Base-by-base conservation (phyloP, 2,888 invertebrate genomes). In the Patella depressa region DNA sequence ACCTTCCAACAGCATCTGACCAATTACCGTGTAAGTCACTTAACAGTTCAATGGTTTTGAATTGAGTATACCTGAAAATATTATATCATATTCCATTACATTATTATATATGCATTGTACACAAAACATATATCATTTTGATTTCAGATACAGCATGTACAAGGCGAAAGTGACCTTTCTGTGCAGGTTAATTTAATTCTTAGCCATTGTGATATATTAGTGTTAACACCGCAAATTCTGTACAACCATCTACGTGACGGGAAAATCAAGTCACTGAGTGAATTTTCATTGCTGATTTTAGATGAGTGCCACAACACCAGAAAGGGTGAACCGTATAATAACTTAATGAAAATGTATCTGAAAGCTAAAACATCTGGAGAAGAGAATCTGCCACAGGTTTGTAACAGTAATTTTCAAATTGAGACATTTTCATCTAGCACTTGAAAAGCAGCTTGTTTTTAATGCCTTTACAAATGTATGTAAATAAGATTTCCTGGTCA, bases 151-250 rank as follows among this genome's bases (percentile, higher is more conserved):
- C 15, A 53, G 7, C 59, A 71, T 7, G 53, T 82, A 29, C 75
- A 75, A 12, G 82, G 82, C 24, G 79, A 82, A 54, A 80, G 73
- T 17, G 54, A 77, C 12, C 29, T 76, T 74, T 75, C 69, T 72
- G 65, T 69, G 74, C 29, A 71, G 15, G 74, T 83, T 53, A 77
- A 82, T 34, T 19, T 74, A 53, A 34, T 81, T 2, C 34, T 85
- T 72, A 76, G 78, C 2, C n/a, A 79, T 15, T 76, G 73, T 24
- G 81, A 86, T 73, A 78, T 87, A 11, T 72, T 89, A 69, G 88
- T 91, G 73, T 81, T 90, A 75, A 91, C 90, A n/a, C 89, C 91
- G 3, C 88, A 89, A 77, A 84, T 91, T 53, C 85, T 91, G 72
- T 81, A 88, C 81, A 89, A 84, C 78, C 85, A 84, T 73, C 77